These are phyloP conservation scores for Crioceris asparagi DNA, from an alignment of 2,888 invertebrate genomes.

Conservation along the genomic window DNA sequence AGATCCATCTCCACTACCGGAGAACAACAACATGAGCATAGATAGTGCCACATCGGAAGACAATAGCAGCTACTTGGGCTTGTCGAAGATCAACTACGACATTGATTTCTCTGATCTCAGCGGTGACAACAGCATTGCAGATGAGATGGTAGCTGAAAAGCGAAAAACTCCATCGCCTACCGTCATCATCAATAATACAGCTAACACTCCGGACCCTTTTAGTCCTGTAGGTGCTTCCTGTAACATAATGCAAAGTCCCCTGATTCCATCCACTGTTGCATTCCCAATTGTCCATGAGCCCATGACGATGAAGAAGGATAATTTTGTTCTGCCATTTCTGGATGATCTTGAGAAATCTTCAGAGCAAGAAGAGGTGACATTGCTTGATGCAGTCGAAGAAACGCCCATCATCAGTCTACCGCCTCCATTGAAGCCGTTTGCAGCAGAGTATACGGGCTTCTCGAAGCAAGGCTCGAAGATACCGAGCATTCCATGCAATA, in stretches of 20 bases:
- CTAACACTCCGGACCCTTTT: slow-evolving; percentile 42
- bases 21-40: slow-evolving; percentile 41
- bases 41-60: slow-evolving; percentile 55
- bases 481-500: slow-evolving; percentile 54
- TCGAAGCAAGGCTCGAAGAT: slow-evolving; percentile 50
- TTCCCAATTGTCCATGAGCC: slow-evolving; percentile 11
- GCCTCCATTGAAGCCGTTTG: slow-evolving; percentile 31
- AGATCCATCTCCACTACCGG: slow-evolving; percentile 21
- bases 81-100: slow-evolving; percentile 64
- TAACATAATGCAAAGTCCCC: slow-evolving; percentile 30
- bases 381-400: slow-evolving; percentile 28
- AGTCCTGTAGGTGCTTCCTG: slow-evolving; percentile 42
- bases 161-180: slow-evolving; percentile 27
- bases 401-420: slow-evolving; percentile 27
- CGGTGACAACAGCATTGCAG: slow-evolving; percentile 59
- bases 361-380: slow-evolving; percentile 19
- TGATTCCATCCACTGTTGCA: slow-evolving; percentile 28
- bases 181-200: too few relatives aligned
- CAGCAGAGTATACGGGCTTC: slow-evolving; percentile 48
- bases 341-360: slow-evolving; percentile 11
- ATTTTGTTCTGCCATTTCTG: slow-evolving; percentile 28
- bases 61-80: slow-evolving; percentile 47
- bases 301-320: slow-evolving; percentile 18
- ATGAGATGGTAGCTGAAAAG: slow-evolving; percentile 39
- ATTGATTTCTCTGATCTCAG: slow-evolving; percentile 66